These are phyloP conservation scores for Drosophila atripex DNA, from an alignment of 2,888 invertebrate genomes.

Conservation along the genomic window DNA sequence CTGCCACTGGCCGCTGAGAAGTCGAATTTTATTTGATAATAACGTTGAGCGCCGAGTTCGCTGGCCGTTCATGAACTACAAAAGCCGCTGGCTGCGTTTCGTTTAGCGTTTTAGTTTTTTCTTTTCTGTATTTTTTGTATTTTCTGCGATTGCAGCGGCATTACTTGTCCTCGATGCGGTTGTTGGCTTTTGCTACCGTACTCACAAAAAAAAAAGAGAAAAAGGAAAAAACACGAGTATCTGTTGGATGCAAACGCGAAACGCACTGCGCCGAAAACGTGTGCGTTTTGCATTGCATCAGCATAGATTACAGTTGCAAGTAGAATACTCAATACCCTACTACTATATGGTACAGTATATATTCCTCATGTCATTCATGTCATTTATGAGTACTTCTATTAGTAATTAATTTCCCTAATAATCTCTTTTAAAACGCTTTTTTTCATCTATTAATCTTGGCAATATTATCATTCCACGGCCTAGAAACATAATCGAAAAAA, in stretches of 20 bases:
- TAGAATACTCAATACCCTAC: conserved; percentile 1
- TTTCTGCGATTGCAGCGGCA: conserved; percentile 1
- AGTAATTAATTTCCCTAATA: no score
- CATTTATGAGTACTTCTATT: no score
- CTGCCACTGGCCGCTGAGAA: conserved; percentile 9
- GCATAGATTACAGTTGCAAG: not conserved
- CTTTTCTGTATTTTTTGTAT: not conserved
- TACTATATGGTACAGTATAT: not conserved
- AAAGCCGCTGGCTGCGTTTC: conserved; percentile 63
- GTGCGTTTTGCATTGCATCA: conserved; percentile 42
- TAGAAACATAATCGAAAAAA: conserved; percentile 34
- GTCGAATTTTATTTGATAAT: conserved; percentile 65
- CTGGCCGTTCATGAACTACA: conserved; percentile 76
- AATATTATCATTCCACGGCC: conserved; percentile 23
- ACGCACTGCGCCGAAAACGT: conserved; percentile 59
- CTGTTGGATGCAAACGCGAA: conserved; percentile 56
- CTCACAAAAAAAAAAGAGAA: conserved; percentile 19
- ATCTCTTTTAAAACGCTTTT: no score
- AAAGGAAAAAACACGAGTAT: conserved; percentile 29
- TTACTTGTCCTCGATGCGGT: conserved; percentile 68
- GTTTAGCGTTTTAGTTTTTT: conserved; percentile 35
- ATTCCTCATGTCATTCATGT: not conserved
- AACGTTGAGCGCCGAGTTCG: conserved; percentile 59
- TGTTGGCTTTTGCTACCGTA: conserved; percentile 62
- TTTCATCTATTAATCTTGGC: not conserved